Evolutionary conservation across 2,797 vertebrate species (phyloP).

Genomic region (Meda fulgida): DNA sequence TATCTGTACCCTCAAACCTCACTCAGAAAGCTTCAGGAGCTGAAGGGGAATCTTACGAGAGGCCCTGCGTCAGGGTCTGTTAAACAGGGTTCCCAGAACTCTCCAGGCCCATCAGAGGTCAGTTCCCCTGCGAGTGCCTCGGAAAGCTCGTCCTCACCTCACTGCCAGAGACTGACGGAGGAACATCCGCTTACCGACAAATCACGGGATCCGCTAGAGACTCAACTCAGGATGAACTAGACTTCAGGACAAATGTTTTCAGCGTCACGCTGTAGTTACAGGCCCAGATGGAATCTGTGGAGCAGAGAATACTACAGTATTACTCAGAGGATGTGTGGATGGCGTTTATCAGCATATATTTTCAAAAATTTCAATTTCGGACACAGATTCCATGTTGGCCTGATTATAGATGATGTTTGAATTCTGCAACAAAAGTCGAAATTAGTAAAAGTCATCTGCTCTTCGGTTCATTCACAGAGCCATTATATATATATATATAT

Average conservation of each 20-base stretch:
- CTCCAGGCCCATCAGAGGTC: constrained; percentile 52
- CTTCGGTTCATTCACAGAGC: constrained; percentile 20
- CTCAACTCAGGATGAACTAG: constrained; percentile 53
- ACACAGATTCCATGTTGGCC: constrained; percentile 16
- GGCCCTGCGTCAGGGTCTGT: constrained; percentile 48
- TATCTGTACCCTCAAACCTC: constrained; percentile 69
- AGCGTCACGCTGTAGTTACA: neutral
- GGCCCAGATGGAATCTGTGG: neutral
- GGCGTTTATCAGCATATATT: neutral
- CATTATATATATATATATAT: neutral
- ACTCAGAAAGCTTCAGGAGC: constrained; percentile 56
- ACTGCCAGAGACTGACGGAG: constrained; percentile 45
- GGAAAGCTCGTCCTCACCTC: constrained; percentile 41
- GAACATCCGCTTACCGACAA: constrained; percentile 22
- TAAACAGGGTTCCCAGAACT: constrained; percentile 55
- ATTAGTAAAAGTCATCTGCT: constrained; percentile 8
- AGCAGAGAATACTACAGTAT: neutral
- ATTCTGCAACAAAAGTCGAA: neutral
- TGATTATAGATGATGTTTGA: constrained; percentile 2
- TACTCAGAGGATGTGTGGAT: neutral
- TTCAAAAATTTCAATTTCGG: neutral
- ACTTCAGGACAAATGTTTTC: constrained; percentile 18
- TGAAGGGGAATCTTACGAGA: constrained; percentile 49
- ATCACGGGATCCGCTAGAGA: constrained; percentile 37
- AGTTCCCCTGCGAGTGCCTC: constrained; percentile 75